A percentile compares a stretch with the other conserved stretches of the same genome.
phyloP scores from a whole-genome alignment of 1,140 invertebrate species.

The Pentalonia nigronervosa region DNA sequence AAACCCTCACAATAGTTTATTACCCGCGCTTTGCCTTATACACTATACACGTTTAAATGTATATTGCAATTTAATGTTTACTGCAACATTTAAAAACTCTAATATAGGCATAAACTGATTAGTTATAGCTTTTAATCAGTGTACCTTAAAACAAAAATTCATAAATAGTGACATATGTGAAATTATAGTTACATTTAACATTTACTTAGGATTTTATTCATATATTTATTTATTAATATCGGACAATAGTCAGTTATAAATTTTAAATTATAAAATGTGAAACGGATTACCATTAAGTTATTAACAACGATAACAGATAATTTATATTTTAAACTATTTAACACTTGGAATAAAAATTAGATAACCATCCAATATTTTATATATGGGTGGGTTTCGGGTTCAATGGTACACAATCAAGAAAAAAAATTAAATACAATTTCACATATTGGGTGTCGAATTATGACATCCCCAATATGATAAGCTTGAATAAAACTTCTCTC shows the following conservation, averaged over 20 bases:
- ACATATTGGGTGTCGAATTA: background rate
- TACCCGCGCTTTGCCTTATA: too few species aligned
- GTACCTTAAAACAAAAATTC: background rate
- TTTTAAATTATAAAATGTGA: background rate
- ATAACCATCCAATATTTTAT: background rate
- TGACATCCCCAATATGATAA: background rate
- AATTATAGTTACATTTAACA: too few species aligned
- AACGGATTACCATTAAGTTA: background rate
- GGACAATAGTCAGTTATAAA: background rate
- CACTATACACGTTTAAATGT: too few species aligned
- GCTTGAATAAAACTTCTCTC: background rate
- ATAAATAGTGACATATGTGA: background rate
- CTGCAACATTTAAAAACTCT: background rate
- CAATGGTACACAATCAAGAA: background rate
- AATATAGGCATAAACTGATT: background rate
- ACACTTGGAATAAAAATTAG: background rate
- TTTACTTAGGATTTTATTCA: too few species aligned
- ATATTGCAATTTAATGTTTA: background rate
- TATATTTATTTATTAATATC: background rate
- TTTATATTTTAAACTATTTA: background rate
- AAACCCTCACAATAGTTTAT: too few species aligned
- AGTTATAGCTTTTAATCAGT: background rate
- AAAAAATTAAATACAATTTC: background rate
- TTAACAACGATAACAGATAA: background rate
- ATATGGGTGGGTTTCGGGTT: background rate